Conservation (phyloP, 2,113 vertebrate genomes). For the Colistium nudipinnis region DNA sequence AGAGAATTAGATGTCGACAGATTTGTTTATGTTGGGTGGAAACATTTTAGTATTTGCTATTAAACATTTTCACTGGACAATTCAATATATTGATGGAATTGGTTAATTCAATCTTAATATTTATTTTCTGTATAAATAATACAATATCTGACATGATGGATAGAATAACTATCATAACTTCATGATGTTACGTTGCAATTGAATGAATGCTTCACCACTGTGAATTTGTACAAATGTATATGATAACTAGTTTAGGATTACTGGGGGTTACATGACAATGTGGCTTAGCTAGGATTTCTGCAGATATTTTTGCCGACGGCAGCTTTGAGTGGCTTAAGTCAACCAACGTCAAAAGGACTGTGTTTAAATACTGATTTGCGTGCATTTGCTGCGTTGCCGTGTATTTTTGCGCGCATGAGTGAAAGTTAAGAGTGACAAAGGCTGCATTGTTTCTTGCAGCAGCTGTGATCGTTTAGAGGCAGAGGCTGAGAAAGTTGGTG, state of each 20-base stretch:
- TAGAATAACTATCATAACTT: too few relatives aligned
- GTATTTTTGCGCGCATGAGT: slow-evolving; percentile 1
- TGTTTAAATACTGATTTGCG: slow-evolving; percentile 3
- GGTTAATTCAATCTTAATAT: too few relatives aligned
- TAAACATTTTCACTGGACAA: background rate
- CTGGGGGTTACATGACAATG: background rate
- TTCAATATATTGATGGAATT: too few relatives aligned
- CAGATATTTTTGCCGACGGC: background rate
- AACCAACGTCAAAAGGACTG: background rate
- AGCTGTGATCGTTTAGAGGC: slow-evolving; percentile 67
- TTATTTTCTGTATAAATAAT: too few relatives aligned
- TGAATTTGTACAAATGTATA: background rate
- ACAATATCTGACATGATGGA: too few relatives aligned
- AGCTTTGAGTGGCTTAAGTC: slow-evolving; percentile 25
- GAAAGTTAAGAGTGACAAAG: slow-evolving; percentile 55
- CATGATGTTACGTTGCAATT: background rate
- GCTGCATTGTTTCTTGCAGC: slow-evolving; percentile 63
- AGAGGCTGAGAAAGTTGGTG: slow-evolving; percentile 29
- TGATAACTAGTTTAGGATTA: background rate
- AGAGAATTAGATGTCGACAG: slow-evolving; percentile 1
- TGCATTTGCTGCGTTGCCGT: background rate
- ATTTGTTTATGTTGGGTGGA: background rate
- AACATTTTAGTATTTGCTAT: background rate
- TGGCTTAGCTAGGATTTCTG: slow-evolving; percentile 3
- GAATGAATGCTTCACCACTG: background rate